Percentiles rank a stretch among this genome's conserved stretches.
Conservation (phyloP, 2,113 vertebrate species). For the Pollimyrus isidori region DNA sequence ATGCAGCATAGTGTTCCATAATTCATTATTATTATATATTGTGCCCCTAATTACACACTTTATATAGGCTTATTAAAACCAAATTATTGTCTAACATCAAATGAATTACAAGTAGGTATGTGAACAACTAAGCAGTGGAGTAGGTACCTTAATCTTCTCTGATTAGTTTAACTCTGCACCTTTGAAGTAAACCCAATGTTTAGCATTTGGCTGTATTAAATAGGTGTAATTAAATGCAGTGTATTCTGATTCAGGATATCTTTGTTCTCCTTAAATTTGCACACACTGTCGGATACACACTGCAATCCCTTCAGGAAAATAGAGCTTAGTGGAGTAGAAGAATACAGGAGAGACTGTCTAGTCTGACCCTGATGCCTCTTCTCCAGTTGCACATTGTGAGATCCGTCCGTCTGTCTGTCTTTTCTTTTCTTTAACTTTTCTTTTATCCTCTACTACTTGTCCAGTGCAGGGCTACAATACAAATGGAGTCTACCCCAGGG, state of each 20-base stretch:
- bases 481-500: background rate
- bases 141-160: background rate
- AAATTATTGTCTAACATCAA: background rate
- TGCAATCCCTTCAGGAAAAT: background rate
- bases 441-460: background rate
- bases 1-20: background rate
- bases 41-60: background rate
- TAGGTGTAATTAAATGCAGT: slow-evolving; percentile 3
- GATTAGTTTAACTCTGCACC: background rate
- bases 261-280: slow-evolving; percentile 5
- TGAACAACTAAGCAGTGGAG: background rate
- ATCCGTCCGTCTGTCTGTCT: background rate
- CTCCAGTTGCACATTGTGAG: background rate
- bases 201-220: slow-evolving; percentile 3
- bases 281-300: background rate
- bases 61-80: slow-evolving; percentile 9
- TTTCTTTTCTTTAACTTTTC: background rate
- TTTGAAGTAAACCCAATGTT: background rate
- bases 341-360: background rate
- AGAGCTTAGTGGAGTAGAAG: background rate
- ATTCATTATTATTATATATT: slow-evolving; percentile 4
- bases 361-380: background rate
- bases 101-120: background rate
- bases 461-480: background rate
- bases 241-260: background rate